A percentile compares a stretch with the other conserved stretches of the same genome.
phyloP scores from a whole-genome alignment of 2,888 invertebrate genomes.

The Tryphoninae sp. region DNA sequence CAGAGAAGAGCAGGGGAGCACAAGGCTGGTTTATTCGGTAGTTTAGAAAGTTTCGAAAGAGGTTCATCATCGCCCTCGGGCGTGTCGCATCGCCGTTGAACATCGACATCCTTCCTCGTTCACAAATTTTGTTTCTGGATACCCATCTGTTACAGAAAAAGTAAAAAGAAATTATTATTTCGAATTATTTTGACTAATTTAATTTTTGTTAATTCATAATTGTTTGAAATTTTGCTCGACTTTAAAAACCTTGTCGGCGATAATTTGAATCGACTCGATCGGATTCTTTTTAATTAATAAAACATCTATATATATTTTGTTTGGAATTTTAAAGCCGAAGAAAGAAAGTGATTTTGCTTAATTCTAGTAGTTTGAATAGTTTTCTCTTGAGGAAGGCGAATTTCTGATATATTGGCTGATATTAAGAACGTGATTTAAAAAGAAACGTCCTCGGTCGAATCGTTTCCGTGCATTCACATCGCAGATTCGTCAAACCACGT shows the following conservation, averaged over 20 bases:
- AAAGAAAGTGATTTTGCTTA: neutral
- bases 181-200: neutral
- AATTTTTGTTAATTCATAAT: neutral
- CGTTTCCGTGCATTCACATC: neutral
- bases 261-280: too few species aligned
- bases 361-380: neutral
- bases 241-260: too few species aligned
- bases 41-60: slow-evolving; percentile 75
- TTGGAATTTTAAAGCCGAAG: too few species aligned
- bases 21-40: slow-evolving; percentile 64
- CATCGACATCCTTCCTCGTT: neutral
- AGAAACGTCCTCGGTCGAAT: neutral
- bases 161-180: too few species aligned
- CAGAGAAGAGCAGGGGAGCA: slow-evolving; percentile 18
- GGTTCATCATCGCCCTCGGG: slow-evolving; percentile 60
- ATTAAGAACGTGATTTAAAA: neutral
- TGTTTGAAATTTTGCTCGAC: too few species aligned
- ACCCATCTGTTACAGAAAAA: too few species aligned
- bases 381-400: neutral
- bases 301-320: too few species aligned
- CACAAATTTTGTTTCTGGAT: too few species aligned
- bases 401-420: neutral
- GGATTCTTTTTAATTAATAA: too few species aligned
- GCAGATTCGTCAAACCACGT: neutral
- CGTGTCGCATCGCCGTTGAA: slow-evolving; percentile 53